Conservation (phyloP, 2,888 invertebrate genomes). For the Nomada ruficornis region DNA sequence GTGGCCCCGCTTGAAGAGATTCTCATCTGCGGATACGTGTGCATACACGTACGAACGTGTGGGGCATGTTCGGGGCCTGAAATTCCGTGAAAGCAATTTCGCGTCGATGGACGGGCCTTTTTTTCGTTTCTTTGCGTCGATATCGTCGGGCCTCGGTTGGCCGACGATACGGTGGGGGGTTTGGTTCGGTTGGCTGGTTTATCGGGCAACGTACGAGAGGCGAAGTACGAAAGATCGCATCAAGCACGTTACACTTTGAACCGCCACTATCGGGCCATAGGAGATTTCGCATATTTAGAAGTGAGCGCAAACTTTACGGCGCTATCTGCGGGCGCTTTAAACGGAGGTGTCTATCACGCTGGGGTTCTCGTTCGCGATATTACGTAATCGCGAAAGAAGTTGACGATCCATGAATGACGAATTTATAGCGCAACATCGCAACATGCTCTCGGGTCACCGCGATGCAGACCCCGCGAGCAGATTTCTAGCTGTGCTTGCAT, state of each 20-base stretch:
- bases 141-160: constrained; percentile 17
- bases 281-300: constrained; percentile 19
- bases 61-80: constrained; percentile 5
- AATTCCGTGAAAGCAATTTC: constrained; percentile 43
- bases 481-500: constrained; percentile 28
- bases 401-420: constrained; percentile 46
- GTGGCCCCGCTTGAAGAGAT: constrained; percentile 56
- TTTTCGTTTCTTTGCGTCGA: not conserved
- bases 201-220: not conserved
- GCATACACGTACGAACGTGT: constrained; percentile 11
- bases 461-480: constrained; percentile 26
- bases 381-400: not conserved
- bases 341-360: not conserved
- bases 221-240: not conserved
- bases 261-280: constrained; percentile 20
- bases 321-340: not conserved
- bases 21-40: constrained; percentile 49
- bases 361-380: not conserved
- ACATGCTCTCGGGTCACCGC: constrained; percentile 48
- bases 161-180: too few relatives aligned
- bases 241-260: constrained; percentile 40
- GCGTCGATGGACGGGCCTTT: not conserved
- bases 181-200: not conserved
- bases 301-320: not conserved
- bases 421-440: not conserved